Base-by-base conservation (phyloP, 2,888 invertebrate genomes). In the Drosophila fulvimacula region DNA sequence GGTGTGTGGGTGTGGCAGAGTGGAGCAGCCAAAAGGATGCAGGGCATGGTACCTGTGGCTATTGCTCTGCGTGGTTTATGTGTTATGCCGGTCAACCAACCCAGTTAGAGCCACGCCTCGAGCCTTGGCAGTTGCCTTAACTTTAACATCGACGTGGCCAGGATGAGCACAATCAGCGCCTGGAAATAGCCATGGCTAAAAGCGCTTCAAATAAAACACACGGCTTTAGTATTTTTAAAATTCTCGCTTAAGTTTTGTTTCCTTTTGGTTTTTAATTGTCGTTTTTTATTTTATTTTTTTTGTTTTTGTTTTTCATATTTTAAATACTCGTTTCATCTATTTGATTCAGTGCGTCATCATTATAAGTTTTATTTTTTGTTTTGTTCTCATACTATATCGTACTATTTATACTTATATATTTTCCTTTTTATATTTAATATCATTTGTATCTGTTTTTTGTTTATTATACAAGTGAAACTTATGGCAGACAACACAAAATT, bases 321-420 rank as follows among this genome's bases (percentile, higher is more conserved):
- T 88, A 85, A 84, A 81, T 86, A 90, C 89, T 87, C 88, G 78
- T 87, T 90, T 87, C 85, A 79, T 85, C 92, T 91, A 91, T 91
- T 91, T 91, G 90, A 91, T 91, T 92, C 92, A 92, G 91, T 91
- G 91, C 91, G 92, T 91, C 91, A 87, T 91, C 89, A 81, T 88
- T 69, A 84, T 64, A 80, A 55, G 39, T 55, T 55, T 69, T 57
- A 21, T 66, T 68, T 76, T 36, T 13, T 24, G 36, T 13, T 17
- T 7, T 34, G 36, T 56, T 42, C 69, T 66, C 49, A 69, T 74
- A 76, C 76, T 56, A 42, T 77, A 88, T 82, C 81, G 80, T 87
- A 76, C 59, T 70, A 66, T 70, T 49, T 74, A 61, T 78, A 44
- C 68, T 57, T 70, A 56, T 65, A 42, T 69, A 69, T 67, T 56